Evolutionary conservation across 2,113 vertebrate species (phyloP).

Genomic region (Gavialis gangeticus): DNA sequence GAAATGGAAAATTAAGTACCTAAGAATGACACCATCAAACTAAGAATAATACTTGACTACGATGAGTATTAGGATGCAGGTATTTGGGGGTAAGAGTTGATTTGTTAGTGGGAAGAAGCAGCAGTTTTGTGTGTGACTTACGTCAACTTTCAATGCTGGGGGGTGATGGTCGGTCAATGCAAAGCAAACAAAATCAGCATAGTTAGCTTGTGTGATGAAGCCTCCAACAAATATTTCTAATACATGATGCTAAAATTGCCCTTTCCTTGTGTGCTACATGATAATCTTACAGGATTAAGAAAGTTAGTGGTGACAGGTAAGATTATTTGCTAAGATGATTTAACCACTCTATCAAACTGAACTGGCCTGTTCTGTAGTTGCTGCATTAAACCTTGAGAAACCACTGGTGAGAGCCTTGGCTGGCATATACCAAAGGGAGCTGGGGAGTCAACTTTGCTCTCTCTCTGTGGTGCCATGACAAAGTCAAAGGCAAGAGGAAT

Average conservation of each 20-base stretch:
- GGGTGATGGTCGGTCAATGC: not conserved
- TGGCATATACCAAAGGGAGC: not conserved
- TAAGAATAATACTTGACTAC: not conserved
- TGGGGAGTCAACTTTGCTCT: not conserved
- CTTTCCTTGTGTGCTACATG: not conserved
- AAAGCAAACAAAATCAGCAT: not conserved
- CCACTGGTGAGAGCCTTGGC: not conserved
- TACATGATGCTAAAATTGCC: not conserved
- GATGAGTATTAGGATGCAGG: not conserved
- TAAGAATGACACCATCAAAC: not conserved
- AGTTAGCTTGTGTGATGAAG: not conserved
- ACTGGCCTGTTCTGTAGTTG: conserved; percentile 16
- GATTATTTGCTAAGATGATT: conserved; percentile 55
- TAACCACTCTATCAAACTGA: conserved; percentile 46
- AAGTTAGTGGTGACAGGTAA: conserved; percentile 43
- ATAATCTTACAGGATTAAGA: conserved; percentile 26
- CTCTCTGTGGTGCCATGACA: not conserved
- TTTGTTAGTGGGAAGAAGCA: not conserved
- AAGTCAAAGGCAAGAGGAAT: not conserved
- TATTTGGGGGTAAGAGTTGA: not conserved
- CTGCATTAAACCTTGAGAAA: conserved; percentile 8
- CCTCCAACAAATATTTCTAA: not conserved
- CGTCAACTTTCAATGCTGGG: not conserved
- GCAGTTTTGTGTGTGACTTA: not conserved
- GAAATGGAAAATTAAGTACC: not conserved